phyloP scores from a whole-genome alignment of 2,888 invertebrate genomes.

The Biston stratarius region DNA sequence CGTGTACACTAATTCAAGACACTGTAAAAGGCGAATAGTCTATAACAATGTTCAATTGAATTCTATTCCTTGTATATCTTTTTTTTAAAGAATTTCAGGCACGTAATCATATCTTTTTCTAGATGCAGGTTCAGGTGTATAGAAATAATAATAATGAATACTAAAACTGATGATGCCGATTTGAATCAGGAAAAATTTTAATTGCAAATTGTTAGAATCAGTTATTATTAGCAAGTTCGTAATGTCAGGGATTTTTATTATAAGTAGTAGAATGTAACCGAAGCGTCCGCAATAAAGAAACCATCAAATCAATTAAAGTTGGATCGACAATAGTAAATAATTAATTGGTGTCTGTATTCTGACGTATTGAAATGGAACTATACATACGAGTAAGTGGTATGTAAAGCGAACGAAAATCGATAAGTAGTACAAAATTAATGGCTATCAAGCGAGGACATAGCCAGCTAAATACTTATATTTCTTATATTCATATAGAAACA shows the following conservation, averaged over 20 bases:
- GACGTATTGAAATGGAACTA: slow-evolving; percentile 20
- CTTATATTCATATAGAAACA: slow-evolving; percentile 34
- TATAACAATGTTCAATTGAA: slow-evolving; percentile 6
- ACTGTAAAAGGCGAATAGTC: slow-evolving; percentile 18
- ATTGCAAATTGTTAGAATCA: slow-evolving; percentile 21
- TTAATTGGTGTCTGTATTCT: slow-evolving; percentile 20
- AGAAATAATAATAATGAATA: slow-evolving; percentile 14
- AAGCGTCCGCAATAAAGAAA: neutral
- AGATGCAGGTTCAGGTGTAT: neutral
- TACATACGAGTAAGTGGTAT: slow-evolving; percentile 25
- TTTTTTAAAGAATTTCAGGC: neutral
- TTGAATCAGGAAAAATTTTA: slow-evolving; percentile 23
- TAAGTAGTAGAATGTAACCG: slow-evolving; percentile 7
- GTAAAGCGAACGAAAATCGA: slow-evolving; percentile 35
- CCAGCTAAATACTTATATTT: slow-evolving; percentile 38
- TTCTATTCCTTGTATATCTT: neutral
- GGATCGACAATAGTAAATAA: slow-evolving; percentile 18
- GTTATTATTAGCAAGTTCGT: slow-evolving; percentile 25
- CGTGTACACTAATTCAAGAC: slow-evolving; percentile 34
- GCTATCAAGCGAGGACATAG: slow-evolving; percentile 31
- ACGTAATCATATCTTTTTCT: neutral
- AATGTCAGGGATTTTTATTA: slow-evolving; percentile 34
- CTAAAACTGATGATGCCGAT: slow-evolving; percentile 15
- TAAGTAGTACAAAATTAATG: slow-evolving; percentile 34
- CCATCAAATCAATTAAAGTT: slow-evolving; percentile 15